Evolutionary conservation across 2,888 invertebrate genomes (phyloP).

Genomic region (Tiphia femorata): DNA sequence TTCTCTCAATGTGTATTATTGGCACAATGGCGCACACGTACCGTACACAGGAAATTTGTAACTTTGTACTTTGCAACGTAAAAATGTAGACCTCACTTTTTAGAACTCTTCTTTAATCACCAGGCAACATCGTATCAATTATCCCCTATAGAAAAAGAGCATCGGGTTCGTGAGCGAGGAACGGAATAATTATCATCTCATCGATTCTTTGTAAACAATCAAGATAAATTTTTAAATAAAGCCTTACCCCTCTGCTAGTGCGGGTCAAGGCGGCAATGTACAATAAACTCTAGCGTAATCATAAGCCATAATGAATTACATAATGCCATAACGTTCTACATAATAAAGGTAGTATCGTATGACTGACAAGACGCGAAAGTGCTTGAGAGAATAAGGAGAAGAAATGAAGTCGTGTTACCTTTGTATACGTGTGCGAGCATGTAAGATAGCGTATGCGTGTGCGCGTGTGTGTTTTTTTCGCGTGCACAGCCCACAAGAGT

Average conservation of each 20-base stretch:
- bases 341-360: conserved; percentile 52
- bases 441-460: conserved; percentile 14
- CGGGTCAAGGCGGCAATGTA: conserved; percentile 56
- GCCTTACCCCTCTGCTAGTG: too few relatives aligned
- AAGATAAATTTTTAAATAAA: too few relatives aligned
- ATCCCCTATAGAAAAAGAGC: too few relatives aligned
- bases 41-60: too few relatives aligned
- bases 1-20: conserved; percentile 27
- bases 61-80: too few relatives aligned
- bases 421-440: conserved; percentile 13
- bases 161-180: too few relatives aligned
- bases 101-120: too few relatives aligned
- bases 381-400: not conserved
- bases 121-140: too few relatives aligned
- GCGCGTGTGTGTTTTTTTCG: conserved; percentile 14
- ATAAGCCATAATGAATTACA: conserved; percentile 66
- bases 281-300: conserved; percentile 58
- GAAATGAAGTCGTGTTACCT: conserved; percentile 18
- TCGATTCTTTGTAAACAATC: too few relatives aligned
- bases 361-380: conserved; percentile 43
- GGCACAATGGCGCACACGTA: conserved; percentile 2
- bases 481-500: conserved; percentile 57
- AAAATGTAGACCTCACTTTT: too few relatives aligned
- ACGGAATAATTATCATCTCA: too few relatives aligned
- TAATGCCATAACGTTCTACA: conserved; percentile 67